Evolutionary conservation across 2,888 invertebrate genomes (phyloP).

Genomic region (Chloromyia formosa): DNA sequence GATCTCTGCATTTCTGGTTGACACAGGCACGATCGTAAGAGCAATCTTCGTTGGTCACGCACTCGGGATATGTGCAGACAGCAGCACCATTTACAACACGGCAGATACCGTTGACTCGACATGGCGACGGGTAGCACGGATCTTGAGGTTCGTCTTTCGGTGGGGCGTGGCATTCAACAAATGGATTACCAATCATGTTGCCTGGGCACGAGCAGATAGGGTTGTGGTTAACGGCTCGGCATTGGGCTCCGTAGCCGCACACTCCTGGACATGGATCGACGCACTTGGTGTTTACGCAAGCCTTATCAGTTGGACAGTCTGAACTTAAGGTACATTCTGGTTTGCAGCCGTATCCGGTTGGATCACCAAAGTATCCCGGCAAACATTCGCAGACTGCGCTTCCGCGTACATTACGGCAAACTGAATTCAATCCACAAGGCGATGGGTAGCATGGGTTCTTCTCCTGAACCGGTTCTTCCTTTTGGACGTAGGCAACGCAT

Average conservation of each 20-base stretch:
- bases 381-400: conserved; percentile 78
- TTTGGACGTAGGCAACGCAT: conserved; percentile 61
- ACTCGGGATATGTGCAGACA: conserved; percentile 84
- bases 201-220: conserved; percentile 84
- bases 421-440: conserved; percentile 82
- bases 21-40: conserved; percentile 82
- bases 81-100: conserved; percentile 73
- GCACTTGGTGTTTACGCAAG: conserved; percentile 83
- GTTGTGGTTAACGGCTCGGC: conserved; percentile 83
- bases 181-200: conserved; percentile 82
- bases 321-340: conserved; percentile 86
- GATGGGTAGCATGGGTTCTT: conserved; percentile 72
- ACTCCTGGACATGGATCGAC: conserved; percentile 82
- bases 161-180: conserved; percentile 71
- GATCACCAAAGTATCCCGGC: conserved; percentile 77
- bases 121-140: conserved; percentile 87
- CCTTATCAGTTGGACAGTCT: conserved; percentile 78
- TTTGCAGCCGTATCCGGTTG: conserved; percentile 74
- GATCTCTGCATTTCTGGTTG: conserved; percentile 83
- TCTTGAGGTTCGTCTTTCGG: conserved; percentile 65
- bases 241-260: conserved; percentile 80
- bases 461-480: conserved; percentile 55
- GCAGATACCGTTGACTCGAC: conserved; percentile 84
- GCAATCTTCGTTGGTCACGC: conserved; percentile 89
- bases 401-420: conserved; percentile 69